Evolutionary conservation across 2,797 vertebrate genomes (phyloP), one percentile per base, ranked within the genome.

Genomic region (Arrhamphus sclerolepis): DNA sequence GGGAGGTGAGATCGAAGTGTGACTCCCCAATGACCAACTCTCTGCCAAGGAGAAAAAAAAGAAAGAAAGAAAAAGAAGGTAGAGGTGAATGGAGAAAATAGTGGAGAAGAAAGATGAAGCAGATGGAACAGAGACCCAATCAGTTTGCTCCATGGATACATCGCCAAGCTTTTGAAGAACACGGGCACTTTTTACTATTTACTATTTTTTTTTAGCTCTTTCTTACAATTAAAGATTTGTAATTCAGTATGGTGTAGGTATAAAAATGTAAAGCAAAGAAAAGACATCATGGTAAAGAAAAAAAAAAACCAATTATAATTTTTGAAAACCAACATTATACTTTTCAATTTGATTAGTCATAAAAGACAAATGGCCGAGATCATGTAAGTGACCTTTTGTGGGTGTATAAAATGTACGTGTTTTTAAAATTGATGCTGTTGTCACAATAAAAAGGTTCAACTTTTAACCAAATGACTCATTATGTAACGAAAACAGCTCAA

Each of bases 21-120:
- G 68, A 82, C 44, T 87, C 79, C 70, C 77, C 49, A 34, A 62
- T 44, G 70, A 75, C 57, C 16, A 13, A 46, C 56, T 62, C 66
- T 73, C 63, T 73, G 65, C 71, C 54, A 40, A 73, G 60, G 57
- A 6, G 29, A 59, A 10, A 13, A 34, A 56, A 57, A 77, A 51
- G 5, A 31, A n/a, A n/a, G n/a, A 24, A 7, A 0, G 7, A 20
- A 42, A 17, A 62, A 51, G 57, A 21, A 48, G 31, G 38, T 22
- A 56, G 51, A 72, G 38, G 9, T 49, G 44, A 56, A 66, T 66
- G 34, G 19, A 74, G 31, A 58, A 5, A 5, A 69, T 76, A 67
- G 77, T 75, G 72, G 42, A 46, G 59, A 81, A 40, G 47, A 62
- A 77, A 44, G 69, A 63, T 75, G 74, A 47, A 59, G 47, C 46